Conservation (phyloP, 2,113 vertebrate species). For the human (Homo sapiens) region GRCh38 chr4:8344001-8344500, state of each 20-base stretch:
- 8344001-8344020: accelerated
- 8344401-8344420: no score
- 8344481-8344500: no score
- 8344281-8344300: not conserved
- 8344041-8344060: accelerated
- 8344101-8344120: accelerated
- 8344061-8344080: accelerated
- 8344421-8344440: no score
- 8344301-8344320: not conserved
- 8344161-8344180: accelerated
- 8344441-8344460: no score
- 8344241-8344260: no score
- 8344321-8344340: accelerated
- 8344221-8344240: not conserved
- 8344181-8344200: accelerated
- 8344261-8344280: accelerated
- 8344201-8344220: accelerated
- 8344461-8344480: no score
- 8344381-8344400: no score
- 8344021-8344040: accelerated
- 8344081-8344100: not conserved
- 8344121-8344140: not conserved
- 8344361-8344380: not conserved
- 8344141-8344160: accelerated
- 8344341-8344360: no score